Evolutionary conservation across 2,113 vertebrate species (phyloP).

Genomic region (Typhlomys cinereus): DNA sequence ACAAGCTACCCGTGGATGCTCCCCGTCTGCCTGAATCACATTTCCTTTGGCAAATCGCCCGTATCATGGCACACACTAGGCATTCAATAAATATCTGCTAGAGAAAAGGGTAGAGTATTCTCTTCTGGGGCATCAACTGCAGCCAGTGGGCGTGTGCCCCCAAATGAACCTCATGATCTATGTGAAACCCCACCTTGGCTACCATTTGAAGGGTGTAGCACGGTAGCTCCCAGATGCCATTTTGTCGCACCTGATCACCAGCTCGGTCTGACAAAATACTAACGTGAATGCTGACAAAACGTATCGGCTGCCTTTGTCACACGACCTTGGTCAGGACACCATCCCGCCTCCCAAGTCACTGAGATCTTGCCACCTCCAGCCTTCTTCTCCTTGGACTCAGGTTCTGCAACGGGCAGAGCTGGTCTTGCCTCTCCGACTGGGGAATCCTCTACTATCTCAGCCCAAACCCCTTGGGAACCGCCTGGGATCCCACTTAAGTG

Average conservation of each 20-base stretch:
- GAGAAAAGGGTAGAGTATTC: not conserved
- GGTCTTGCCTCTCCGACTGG: not conserved
- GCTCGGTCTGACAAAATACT: not conserved
- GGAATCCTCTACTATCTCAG: not conserved
- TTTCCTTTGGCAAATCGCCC: not conserved
- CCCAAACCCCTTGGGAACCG: not conserved
- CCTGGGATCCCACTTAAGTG: not conserved
- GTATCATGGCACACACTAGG: not conserved
- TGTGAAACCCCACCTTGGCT: too few species aligned
- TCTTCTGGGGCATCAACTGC: not conserved
- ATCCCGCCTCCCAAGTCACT: not conserved
- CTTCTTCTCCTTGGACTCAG: not conserved
- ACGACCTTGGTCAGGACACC: not conserved
- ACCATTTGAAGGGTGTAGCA: not conserved
- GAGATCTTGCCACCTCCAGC: not conserved
- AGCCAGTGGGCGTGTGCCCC: not conserved
- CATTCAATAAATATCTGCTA: not conserved
- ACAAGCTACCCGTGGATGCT: accelerated
- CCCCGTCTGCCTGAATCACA: not conserved
- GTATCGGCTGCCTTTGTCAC: not conserved
- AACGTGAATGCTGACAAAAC: not conserved
- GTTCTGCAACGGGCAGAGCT: accelerated
- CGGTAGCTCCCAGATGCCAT: too few species aligned
- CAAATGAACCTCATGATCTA: not conserved
- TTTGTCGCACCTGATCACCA: not conserved